These are phyloP conservation scores for Pontoporia blainvillei DNA, from an alignment of 2,113 vertebrate genomes.

Conservation along the genomic window DNA sequence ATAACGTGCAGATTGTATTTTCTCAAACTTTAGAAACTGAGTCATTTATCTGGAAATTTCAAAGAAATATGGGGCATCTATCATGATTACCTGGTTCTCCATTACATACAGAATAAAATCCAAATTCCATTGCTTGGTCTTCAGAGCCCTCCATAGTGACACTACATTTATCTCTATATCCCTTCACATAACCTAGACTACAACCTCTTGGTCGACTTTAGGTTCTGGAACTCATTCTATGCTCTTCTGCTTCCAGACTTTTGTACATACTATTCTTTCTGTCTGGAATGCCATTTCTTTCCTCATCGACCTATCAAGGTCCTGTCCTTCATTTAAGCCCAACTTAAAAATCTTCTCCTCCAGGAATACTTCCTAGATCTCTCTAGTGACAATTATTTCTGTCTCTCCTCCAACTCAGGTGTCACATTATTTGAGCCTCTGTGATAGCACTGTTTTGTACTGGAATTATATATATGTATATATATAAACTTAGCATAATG, in stretches of 20 bases:
- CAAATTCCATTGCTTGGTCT: background rate
- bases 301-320: background rate
- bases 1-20: background rate
- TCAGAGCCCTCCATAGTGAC: background rate
- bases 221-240: background rate
- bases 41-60: background rate
- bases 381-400: background rate
- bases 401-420: background rate
- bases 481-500: background rate
- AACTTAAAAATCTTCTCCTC: conserved; percentile 2
- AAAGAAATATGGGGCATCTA: background rate
- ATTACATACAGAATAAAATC: background rate
- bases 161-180: background rate
- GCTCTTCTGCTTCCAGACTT: background rate
- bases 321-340: background rate
- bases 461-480: background rate
- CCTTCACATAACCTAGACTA: background rate
- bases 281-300: background rate
- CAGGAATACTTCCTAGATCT: background rate
- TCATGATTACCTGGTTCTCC: background rate
- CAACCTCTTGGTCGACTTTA: background rate
- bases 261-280: background rate
- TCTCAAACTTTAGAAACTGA: conserved; percentile 24
- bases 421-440: background rate
- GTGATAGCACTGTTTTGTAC: background rate